Evolutionary conservation across 2,888 invertebrate genomes (phyloP).

Genomic region (Folsomia manolachei): DNA sequence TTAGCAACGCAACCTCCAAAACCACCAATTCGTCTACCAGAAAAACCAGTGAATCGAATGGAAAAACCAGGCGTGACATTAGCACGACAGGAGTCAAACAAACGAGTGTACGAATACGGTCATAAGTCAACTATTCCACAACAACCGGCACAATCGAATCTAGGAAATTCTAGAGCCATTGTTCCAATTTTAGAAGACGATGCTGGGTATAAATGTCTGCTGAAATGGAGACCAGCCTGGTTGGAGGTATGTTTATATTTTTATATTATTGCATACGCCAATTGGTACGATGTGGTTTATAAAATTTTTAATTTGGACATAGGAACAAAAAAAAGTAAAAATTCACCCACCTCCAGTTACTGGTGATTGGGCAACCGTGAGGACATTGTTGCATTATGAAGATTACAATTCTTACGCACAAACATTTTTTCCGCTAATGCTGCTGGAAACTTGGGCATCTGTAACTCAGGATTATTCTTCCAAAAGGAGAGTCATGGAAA

Average conservation of each 20-base stretch:
- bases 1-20: neutral
- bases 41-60: neutral
- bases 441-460: constrained; percentile 65
- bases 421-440: constrained; percentile 60
- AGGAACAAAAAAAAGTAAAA: constrained; percentile 25
- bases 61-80: constrained; percentile 1
- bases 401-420: constrained; percentile 63
- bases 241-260: constrained; percentile 16
- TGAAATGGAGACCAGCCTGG: constrained; percentile 27
- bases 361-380: neutral
- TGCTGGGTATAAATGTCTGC: constrained; percentile 21
- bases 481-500: neutral
- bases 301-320: neutral
- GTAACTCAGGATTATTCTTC: constrained; percentile 21
- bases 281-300: neutral
- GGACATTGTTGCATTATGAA: constrained; percentile 16
- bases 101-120: neutral
- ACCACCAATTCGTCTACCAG: neutral
- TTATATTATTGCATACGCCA: neutral
- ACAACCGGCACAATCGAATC: neutral
- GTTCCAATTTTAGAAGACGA: constrained; percentile 6
- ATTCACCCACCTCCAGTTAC: constrained; percentile 1
- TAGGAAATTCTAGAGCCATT: neutral
- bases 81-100: neutral
- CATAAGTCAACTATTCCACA: neutral